Percentiles rank a stretch among this genome's conserved stretches.
These are phyloP conservation scores for Perca schrenkii DNA, from an alignment of 2,113 vertebrate genomes.

Conservation along the genomic window DNA sequence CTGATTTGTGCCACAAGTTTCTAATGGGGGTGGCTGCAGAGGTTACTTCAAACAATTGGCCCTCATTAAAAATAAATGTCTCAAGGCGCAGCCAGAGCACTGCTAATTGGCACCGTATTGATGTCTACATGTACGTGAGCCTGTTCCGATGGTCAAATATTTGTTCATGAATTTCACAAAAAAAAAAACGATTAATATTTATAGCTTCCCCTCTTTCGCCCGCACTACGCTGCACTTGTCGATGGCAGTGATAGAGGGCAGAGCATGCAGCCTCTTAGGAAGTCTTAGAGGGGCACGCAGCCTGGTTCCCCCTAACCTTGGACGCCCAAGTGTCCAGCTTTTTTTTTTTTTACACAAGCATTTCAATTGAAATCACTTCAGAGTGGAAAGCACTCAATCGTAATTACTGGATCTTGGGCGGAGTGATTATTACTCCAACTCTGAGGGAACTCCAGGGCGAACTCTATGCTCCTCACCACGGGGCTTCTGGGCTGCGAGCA, in stretches of 20 bases:
- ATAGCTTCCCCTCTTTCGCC: neutral
- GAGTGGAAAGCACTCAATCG: neutral
- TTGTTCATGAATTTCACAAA: neutral
- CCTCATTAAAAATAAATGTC: conserved; percentile 48
- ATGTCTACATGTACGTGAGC: neutral
- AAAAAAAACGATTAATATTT: neutral
- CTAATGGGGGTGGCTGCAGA: conserved; percentile 7
- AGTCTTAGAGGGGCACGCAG: neutral
- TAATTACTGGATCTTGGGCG: neutral
- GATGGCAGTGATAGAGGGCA: neutral
- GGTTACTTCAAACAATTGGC: conserved; percentile 20
- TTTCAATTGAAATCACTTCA: neutral
- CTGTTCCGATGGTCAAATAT: neutral
- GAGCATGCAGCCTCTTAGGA: neutral
- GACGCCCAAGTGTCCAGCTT: neutral
- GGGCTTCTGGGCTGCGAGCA: no score
- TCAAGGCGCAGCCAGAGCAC: neutral
- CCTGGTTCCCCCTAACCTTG: neutral
- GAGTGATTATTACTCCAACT: no score
- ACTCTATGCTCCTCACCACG: no score
- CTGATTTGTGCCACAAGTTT: conserved; percentile 10
- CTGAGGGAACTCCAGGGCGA: no score
- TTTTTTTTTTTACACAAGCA: neutral
- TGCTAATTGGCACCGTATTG: conserved; percentile 30
- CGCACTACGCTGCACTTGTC: neutral